Conservation (phyloP, 2,113 vertebrate genomes). For the Heterotilapia buettikoferi region DNA sequence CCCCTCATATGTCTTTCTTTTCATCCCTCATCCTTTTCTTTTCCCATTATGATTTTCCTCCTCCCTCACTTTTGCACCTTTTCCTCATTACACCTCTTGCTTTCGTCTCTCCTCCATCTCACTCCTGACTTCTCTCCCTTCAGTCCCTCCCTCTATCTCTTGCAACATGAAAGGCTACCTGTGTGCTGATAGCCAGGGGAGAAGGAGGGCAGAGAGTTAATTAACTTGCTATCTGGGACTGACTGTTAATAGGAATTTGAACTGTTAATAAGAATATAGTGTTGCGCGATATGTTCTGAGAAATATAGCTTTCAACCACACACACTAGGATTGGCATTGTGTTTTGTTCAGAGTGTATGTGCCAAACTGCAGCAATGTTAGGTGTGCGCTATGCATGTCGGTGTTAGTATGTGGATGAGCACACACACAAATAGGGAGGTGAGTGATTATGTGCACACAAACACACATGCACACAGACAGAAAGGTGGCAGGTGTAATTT, state of each 20-base stretch:
- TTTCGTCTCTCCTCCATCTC: background rate
- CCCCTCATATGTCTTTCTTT: constrained; percentile 14
- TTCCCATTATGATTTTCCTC: background rate
- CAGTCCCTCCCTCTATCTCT: constrained; percentile 36
- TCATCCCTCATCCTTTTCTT: background rate
- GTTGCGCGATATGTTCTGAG: constrained; percentile 4
- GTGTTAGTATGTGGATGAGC: background rate
- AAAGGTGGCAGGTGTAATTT: constrained; percentile 79
- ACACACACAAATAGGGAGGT: background rate
- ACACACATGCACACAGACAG: constrained; percentile 17
- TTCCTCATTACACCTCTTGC: background rate
- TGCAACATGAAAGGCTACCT: constrained; percentile 74
- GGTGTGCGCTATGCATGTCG: background rate
- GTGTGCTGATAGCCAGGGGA: constrained; percentile 60
- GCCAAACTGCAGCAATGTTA: background rate
- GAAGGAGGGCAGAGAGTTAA: constrained; percentile 73
- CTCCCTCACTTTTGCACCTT: background rate
- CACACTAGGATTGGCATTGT: background rate
- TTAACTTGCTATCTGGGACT: constrained; percentile 74
- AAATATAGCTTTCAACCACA: constrained; percentile 18
- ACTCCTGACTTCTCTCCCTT: background rate
- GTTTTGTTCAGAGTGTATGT: background rate
- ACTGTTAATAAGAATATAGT: constrained; percentile 54
- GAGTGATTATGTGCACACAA: background rate
- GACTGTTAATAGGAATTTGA: constrained; percentile 73